phyloP scores from a whole-genome alignment of 1,140 invertebrate genomes.

The Mactra quadrangularis region DNA sequence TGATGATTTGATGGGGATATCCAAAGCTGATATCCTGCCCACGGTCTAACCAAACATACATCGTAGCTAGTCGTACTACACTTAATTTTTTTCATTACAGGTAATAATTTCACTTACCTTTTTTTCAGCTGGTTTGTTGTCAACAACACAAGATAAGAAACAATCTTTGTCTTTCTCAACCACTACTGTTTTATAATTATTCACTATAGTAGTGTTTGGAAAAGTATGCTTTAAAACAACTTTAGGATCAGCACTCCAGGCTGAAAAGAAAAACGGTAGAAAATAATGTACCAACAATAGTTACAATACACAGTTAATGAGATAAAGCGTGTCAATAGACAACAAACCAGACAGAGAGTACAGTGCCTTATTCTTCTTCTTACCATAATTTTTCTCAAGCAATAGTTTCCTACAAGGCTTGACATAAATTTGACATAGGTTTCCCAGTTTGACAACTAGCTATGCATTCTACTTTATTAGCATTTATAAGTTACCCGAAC shows the following conservation, averaged over 20 bases:
- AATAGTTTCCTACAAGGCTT: too few relatives aligned
- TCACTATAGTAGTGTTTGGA: constrained; percentile 21
- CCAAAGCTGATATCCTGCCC: too few relatives aligned
- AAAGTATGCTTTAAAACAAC: constrained; percentile 38
- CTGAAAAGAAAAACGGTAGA: constrained; percentile 23
- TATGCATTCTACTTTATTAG: too few relatives aligned
- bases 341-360: neutral
- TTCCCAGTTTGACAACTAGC: too few relatives aligned
- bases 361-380: neutral
- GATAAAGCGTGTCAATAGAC: neutral
- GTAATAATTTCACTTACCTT: constrained; percentile 9
- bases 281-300: neutral
- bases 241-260: constrained; percentile 58
- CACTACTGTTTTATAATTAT: constrained; percentile 48
- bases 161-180: constrained; percentile 51
- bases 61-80: too few relatives aligned
- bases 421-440: too few relatives aligned
- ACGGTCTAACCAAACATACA: too few relatives aligned
- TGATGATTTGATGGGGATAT: too few relatives aligned
- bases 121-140: constrained; percentile 55
- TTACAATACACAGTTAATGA: neutral
- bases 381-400: neutral
- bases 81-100: too few relatives aligned
- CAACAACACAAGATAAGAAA: constrained; percentile 51
- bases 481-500: too few relatives aligned